Evolutionary conservation across 2,113 vertebrate genomes (phyloP).

Genomic region (Rhynchopsitta pachyrhyncha): DNA sequence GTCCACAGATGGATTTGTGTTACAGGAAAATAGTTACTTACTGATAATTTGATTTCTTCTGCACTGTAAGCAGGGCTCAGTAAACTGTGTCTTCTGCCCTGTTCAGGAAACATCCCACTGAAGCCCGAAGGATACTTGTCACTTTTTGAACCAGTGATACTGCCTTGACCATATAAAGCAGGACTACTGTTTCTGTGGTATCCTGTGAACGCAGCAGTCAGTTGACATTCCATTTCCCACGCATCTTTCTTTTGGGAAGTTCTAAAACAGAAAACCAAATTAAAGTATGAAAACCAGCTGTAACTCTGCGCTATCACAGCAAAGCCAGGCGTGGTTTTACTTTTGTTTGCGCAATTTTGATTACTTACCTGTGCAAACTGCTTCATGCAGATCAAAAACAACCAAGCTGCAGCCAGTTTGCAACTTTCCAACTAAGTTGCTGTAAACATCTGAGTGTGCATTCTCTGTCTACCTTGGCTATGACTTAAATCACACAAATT

Average conservation of each 20-base stretch:
- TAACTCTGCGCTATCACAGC: not conserved
- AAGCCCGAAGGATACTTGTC: not conserved
- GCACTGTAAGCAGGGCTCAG: not conserved
- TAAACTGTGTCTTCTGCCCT: not conserved
- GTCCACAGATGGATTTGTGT: not conserved
- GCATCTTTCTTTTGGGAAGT: not conserved
- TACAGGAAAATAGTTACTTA: conserved; percentile 57
- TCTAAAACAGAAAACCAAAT: conserved; percentile 8
- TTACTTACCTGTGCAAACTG: not conserved
- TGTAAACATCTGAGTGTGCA: not conserved
- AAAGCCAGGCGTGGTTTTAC: not conserved
- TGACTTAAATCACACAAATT: not conserved
- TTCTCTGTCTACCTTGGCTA: not conserved
- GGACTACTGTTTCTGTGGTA: not conserved
- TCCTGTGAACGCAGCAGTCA: not conserved
- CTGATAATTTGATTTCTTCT: conserved; percentile 46
- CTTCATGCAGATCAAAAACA: not conserved
- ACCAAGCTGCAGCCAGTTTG: not conserved
- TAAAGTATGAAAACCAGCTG: not conserved
- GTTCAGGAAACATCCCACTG: not conserved
- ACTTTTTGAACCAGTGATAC: not conserved
- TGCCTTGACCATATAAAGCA: not conserved
- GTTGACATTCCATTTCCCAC: not conserved
- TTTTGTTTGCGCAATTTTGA: not conserved
- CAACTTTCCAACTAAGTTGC: not conserved